Percentiles rank a stretch among this genome's conserved stretches.
Conservation (phyloP, 2,888 invertebrate genomes). For the Hemicrepidius hirtus region DNA sequence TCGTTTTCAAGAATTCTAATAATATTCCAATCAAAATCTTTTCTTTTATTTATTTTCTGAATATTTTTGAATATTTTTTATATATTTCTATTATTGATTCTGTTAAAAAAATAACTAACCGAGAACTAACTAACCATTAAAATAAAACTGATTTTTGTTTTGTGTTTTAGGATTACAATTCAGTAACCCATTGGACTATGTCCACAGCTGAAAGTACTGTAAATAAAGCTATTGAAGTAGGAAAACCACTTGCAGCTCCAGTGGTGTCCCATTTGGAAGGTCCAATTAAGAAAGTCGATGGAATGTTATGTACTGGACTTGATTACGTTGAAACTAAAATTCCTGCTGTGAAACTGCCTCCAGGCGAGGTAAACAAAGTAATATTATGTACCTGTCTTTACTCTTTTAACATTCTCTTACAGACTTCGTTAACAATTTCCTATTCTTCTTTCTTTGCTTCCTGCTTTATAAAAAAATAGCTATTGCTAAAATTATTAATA, state of each 20-base stretch:
- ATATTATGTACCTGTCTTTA: background rate
- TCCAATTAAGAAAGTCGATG: conserved; percentile 75
- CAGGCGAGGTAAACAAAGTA: conserved; percentile 71
- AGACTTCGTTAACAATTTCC: no score
- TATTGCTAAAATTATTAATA: conserved; percentile 29
- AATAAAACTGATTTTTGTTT: no score
- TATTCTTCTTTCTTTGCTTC: conserved; percentile 18
- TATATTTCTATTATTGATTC: background rate
- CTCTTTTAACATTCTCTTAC: no score
- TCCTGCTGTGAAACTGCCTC: conserved; percentile 75
- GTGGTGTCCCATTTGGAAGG: conserved; percentile 74
- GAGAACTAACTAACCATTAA: no score
- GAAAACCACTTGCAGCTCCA: conserved; percentile 73
- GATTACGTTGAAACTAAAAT: conserved; percentile 75
- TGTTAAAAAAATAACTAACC: no score
- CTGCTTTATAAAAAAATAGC: conserved; percentile 24
- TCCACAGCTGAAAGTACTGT: conserved; percentile 75
- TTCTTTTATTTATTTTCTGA: no score
- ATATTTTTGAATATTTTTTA: no score
- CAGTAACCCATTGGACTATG: conserved; percentile 75
- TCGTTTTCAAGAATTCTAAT: no score
- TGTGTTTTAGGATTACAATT: conserved; percentile 71
- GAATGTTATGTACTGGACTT: conserved; percentile 74
- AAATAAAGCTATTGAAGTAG: conserved; percentile 73
- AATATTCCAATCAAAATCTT: no score